Base-by-base conservation (phyloP, 2,113 vertebrate genomes). In the Paradoxurus hermaphroditus region DNA sequence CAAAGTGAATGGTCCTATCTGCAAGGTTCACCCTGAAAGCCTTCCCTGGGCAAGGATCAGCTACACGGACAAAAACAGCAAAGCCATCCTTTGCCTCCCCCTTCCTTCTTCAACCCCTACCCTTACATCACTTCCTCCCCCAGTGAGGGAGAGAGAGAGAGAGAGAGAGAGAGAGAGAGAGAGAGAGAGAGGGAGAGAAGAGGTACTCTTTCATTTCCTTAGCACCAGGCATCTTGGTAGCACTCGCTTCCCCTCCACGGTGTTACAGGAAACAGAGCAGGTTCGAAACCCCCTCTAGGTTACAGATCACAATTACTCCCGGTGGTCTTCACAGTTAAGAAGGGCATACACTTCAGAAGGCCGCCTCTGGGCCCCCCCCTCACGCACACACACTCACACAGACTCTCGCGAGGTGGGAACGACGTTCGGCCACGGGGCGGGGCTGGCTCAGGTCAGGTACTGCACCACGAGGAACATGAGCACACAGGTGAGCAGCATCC, bases 401-500 rank as follows among this genome's bases (percentile, higher is more conserved):
- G 39, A 72, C 77, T 3, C 25, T 15, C 83, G 12, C 4, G 7
- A 15, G 0, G 72, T 18, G 82, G 90, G 86, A 41, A n/a, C 2
- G 1, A 0, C 11, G 16, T 41, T n/a, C 46, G 44, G 94, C 62
- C 1, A 3, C 41, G 1, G 73, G 82, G 73, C 36, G 4, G 12
- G 70, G 41, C 81, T 2, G 79, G 82, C 93, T 99, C 99, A 99
- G 93, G 99, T 99, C 96, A 99, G 98, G 95, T 99, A 99, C 98
- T 99, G 99, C 95, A 99, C 98, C 0, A 99, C 99, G 0, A 99
- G 99, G 96, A 99, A 99, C 98, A 99, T 99, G 97, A 99, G 65
- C 49, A 99, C 75, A 41, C 99, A 99, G 97, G 99, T 99, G 62
- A 99, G 31, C 81, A 99, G 96, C 99, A 99, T 99, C 14, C 99